Conservation (phyloP, 2,113 vertebrate genomes). For the Spheniscus mendiculus region DNA sequence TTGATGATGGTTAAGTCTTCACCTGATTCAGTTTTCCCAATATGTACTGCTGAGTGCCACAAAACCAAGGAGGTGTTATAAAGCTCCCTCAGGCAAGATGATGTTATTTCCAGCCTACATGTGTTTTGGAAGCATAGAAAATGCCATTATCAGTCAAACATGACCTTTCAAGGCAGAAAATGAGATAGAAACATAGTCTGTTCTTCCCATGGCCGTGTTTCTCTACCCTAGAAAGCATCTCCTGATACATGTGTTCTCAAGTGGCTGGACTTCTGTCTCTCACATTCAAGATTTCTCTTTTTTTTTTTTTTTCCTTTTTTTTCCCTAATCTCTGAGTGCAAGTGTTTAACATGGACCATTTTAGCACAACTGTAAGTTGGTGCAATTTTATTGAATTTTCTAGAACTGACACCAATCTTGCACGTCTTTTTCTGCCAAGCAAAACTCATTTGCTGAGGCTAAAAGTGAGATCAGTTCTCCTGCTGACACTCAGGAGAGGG, state of each 20-base stretch:
- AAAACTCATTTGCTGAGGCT: not conserved
- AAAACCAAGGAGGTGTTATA: not conserved
- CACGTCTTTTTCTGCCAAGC: not conserved
- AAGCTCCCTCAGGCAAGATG: conserved; percentile 1
- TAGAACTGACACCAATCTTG: not conserved
- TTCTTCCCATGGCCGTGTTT: not conserved
- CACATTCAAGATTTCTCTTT: not conserved
- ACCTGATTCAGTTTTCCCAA: not conserved
- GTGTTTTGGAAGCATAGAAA: not conserved
- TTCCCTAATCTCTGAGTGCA: not conserved
- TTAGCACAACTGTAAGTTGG: not conserved
- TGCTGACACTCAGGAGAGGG: not conserved
- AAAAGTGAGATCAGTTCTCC: not conserved
- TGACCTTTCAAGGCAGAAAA: conserved; percentile 2
- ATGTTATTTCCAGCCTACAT: not conserved
- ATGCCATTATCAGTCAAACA: not conserved
- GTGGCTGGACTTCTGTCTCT: not conserved
- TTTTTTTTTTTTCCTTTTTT: too few species aligned
- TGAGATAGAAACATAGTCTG: not conserved
- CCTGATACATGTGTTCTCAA: not conserved
- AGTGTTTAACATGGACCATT: not conserved
- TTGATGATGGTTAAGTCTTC: not conserved
- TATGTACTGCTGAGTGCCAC: not conserved
- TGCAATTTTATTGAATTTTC: not conserved
- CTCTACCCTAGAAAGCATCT: not conserved